phyloP scores from a whole-genome alignment of 2,797 vertebrate species.

The Ficedula albicollis region DNA sequence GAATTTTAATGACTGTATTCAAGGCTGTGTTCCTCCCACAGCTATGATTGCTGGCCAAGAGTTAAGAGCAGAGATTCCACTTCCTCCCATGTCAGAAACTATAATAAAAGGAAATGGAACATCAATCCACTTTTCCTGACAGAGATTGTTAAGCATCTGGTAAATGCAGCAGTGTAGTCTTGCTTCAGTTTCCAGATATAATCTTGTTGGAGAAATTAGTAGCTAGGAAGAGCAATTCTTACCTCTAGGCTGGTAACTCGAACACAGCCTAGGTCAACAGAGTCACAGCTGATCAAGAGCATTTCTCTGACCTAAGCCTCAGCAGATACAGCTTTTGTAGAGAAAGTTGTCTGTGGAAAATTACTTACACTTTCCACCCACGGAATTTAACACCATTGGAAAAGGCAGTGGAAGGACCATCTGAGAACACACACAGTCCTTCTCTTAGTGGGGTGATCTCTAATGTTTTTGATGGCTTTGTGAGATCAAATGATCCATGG shows the following conservation, averaged over 20 bases:
- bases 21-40: neutral
- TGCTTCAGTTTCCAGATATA: neutral
- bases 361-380: neutral
- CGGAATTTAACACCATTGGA: neutral
- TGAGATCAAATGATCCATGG: neutral
- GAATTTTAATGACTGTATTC: neutral
- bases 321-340: neutral
- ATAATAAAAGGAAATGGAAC: constrained; percentile 41
- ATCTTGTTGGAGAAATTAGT: neutral
- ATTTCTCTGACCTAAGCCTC: neutral
- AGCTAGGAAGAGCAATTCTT: constrained; percentile 5
- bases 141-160: neutral
- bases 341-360: neutral
- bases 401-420: neutral
- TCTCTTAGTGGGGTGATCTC: neutral
- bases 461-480: neutral
- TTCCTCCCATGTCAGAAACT: constrained; percentile 8
- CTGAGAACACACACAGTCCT: neutral
- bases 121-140: neutral
- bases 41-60: neutral
- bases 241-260: neutral
- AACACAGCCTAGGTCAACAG: neutral
- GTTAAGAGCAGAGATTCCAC: constrained; percentile 14
- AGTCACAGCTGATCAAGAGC: neutral
- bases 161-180: neutral